Evolutionary conservation across 2,888 invertebrate genomes (phyloP), one percentile per base, ranked within the genome.

Genomic region (Nemapogon koenigi): DNA sequence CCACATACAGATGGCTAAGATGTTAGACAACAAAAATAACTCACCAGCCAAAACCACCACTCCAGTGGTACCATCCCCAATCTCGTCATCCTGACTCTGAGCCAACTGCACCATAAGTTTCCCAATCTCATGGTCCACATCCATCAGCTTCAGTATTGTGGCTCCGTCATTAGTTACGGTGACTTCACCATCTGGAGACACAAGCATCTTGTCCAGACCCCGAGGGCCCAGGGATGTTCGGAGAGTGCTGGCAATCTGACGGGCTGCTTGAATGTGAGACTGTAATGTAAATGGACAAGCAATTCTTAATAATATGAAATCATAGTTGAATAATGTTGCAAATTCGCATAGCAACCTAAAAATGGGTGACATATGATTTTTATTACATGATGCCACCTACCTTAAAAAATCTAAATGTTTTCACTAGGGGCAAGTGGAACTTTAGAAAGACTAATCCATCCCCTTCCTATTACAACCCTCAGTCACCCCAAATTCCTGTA

Each of bases 121-220:
- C 25, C 96, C 98, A 50, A 99, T 94, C 82, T 97, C 93, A 64
- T 99, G 97, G 17, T 98, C 97, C 4, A 99, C 95, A 63, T 99
- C 98, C 98, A 99, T 99, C 73, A 94, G 84, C 70, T 97, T 94
- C 49, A 99, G 82, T 55, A 99, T 99, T 1, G 99, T 99, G n/a
- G 98, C 98, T 16, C 98, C 99, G 73, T 99, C 99, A 59, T 99
- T 99, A 30, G 98, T 99, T 27, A 97, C 92, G 0, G 95, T 96
- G 2, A 99, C 90, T 51, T 99, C 98, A 17, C 98, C 99, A 66
- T 99, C 99, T 1, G 92, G 81, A 7, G 93, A 94, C 1, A 99
- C 94, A 90, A 99, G 89, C 83, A 99, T 89, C 78, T 99, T 99
- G 70, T 99, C 99, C 43, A 99, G 78, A 14, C 99, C 94, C 54